These are phyloP conservation scores for Sphenopsis melanotis DNA, from an alignment of 2,797 vertebrate genomes.

Conservation along the genomic window DNA sequence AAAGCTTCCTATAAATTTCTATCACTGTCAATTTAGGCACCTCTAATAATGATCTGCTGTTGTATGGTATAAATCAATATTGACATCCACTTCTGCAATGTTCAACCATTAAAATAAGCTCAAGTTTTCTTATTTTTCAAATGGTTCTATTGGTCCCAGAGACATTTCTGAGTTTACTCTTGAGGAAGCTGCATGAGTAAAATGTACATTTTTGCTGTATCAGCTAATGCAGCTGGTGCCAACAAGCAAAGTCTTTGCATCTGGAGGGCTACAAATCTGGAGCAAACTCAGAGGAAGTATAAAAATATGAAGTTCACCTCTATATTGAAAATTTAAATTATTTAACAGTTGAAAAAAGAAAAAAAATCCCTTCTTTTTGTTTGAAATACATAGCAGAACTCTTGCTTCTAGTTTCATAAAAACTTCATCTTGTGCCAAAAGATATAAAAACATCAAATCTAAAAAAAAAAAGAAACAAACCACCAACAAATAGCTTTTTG, in stretches of 20 bases:
- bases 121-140: not conserved
- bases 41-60: not conserved
- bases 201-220: not conserved
- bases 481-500: accelerated
- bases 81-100: not conserved
- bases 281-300: not conserved
- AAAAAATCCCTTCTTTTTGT: not conserved
- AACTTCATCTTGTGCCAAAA: not conserved
- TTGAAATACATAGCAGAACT: not conserved
- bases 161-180: not conserved
- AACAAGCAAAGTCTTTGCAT: not conserved
- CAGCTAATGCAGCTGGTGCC: not conserved
- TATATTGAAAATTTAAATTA: not conserved
- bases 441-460: not conserved
- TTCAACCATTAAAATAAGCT: not conserved
- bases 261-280: not conserved
- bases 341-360: not conserved
- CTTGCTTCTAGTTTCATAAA: not conserved
- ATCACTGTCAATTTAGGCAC: not conserved
- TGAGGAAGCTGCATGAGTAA: not conserved
- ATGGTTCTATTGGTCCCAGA: not conserved
- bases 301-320: not conserved
- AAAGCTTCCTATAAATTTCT: not conserved
- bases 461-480: not conserved
- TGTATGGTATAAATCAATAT: not conserved